Evolutionary conservation across 30 jellyfish, hydroid and myxozoan genomes (phyloP).

Genomic region (Pelagia noctiluca): DNA sequence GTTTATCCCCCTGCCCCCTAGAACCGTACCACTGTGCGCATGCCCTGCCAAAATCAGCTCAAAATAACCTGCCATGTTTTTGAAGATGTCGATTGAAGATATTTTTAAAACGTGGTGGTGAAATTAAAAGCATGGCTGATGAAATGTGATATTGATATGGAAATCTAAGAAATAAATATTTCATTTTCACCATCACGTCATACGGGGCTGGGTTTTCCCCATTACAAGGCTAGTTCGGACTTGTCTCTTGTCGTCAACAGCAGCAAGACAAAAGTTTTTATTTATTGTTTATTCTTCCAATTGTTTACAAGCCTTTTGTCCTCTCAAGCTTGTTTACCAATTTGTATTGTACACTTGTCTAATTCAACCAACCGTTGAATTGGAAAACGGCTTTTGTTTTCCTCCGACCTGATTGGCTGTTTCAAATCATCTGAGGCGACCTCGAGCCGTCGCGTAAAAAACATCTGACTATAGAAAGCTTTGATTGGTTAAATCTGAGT

Average conservation of each 20-base stretch:
- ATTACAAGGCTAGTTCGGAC: background rate
- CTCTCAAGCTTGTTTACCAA: background rate
- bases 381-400: background rate
- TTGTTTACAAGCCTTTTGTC: background rate
- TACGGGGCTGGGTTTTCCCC: constrained; percentile 29
- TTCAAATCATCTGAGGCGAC: background rate
- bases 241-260: background rate
- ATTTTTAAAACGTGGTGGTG: no score
- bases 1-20: no score
- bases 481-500: constrained; percentile 32
- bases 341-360: no score
- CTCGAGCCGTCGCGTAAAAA: background rate
- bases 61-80: no score
- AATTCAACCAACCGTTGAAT: background rate
- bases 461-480: background rate
- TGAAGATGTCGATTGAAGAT: no score
- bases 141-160: no score
- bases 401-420: background rate
- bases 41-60: no score
- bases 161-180: no score
- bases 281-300: background rate
- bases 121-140: no score
- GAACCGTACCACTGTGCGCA: no score
- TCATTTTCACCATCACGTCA: no score
- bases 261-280: background rate